These are phyloP conservation scores for Vombatus ursinus DNA, from an alignment of 2,113 vertebrate species.

Conservation along the genomic window DNA sequence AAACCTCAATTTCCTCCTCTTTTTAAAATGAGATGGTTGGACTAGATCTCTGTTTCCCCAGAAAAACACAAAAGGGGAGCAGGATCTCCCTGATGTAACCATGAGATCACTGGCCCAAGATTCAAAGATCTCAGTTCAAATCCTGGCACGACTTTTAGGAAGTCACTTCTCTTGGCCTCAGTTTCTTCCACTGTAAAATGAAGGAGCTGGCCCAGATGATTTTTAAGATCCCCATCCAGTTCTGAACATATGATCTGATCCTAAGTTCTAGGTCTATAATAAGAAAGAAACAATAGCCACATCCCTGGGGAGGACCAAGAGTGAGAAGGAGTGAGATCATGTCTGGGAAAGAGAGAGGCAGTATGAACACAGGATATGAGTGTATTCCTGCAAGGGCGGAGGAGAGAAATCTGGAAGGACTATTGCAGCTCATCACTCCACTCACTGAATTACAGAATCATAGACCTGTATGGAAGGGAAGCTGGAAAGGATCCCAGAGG, in stretches of 20 bases:
- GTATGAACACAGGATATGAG: conserved; percentile 47
- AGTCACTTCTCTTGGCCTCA: not conserved
- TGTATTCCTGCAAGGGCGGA: not conserved
- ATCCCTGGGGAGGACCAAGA: not conserved
- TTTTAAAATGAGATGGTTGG: not conserved
- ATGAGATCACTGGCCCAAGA: not conserved
- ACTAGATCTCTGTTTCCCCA: not conserved
- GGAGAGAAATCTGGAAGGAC: not conserved
- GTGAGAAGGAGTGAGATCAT: conserved; percentile 50
- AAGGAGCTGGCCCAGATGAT: not conserved
- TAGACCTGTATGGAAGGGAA: not conserved
- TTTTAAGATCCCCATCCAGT: not conserved
- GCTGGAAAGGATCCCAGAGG: not conserved
- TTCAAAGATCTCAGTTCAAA: not conserved
- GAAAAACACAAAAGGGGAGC: not conserved
- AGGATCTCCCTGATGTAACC: not conserved
- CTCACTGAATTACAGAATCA: not conserved
- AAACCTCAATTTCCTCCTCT: not conserved
- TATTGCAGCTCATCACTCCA: not conserved
- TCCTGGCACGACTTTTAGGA: not conserved
- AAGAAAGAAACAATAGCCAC: conserved; percentile 38
- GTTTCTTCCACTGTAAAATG: not conserved
- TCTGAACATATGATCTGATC: not conserved
- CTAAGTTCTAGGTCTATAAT: not conserved
- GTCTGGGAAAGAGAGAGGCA: conserved; percentile 36